These are phyloP conservation scores for Phocoena sinus DNA, from an alignment of 2,113 vertebrate species.

Conservation along the genomic window DNA sequence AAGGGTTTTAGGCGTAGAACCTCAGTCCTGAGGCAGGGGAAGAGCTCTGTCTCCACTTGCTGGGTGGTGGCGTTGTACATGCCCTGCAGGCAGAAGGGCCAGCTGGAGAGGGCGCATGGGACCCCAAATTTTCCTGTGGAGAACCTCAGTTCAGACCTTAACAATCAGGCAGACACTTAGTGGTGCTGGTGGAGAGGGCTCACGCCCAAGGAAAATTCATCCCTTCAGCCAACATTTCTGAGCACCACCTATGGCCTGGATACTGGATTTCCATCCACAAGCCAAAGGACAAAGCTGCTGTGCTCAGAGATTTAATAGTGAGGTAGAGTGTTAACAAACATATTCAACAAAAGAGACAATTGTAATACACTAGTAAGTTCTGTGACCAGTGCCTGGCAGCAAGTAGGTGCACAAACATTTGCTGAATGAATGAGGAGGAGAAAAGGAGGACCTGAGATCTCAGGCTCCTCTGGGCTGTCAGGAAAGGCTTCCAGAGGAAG, in stretches of 20 bases:
- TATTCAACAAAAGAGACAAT: not conserved
- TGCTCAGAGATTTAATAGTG: not conserved
- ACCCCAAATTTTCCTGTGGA: not conserved
- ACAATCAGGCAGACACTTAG: too few species aligned
- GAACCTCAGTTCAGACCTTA: not conserved
- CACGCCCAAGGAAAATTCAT: not conserved
- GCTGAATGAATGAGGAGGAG: too few species aligned
- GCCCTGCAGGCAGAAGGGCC: slow-evolving; percentile 80
- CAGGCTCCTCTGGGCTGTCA: too few species aligned
- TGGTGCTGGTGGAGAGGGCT: not conserved
- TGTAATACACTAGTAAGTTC: too few species aligned
- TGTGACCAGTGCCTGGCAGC: too few species aligned
- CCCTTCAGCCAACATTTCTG: not conserved
- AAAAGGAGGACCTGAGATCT: too few species aligned
- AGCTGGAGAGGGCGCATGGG: not conserved
- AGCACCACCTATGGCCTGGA: not conserved
- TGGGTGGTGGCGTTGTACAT: slow-evolving; percentile 97
- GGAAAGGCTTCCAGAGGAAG: not conserved
- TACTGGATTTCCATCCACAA: not conserved
- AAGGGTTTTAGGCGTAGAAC: slow-evolving; percentile 96
- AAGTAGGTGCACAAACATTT: too few species aligned
- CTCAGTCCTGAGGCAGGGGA: slow-evolving; percentile 91
- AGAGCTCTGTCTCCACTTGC: slow-evolving; percentile 91
- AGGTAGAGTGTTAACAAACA: not conserved
- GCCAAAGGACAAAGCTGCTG: not conserved